Base-by-base conservation (phyloP, 2,888 invertebrate genomes). In the Eremobia ochroleuca region DNA sequence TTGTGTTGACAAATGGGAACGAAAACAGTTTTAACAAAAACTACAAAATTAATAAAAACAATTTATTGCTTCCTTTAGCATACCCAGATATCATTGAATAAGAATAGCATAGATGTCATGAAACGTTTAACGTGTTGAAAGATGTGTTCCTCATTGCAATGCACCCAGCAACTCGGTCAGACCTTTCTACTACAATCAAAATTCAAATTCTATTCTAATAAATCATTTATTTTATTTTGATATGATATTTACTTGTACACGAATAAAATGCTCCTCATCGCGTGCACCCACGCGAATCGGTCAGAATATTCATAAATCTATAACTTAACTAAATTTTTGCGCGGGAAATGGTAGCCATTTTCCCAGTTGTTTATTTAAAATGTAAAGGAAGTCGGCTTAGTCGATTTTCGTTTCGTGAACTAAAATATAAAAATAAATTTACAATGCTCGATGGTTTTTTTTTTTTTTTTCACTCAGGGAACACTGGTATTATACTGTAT, bases 1-100 rank as follows among this genome's bases (percentile, higher is more conserved):
- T 8, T 46, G 25, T 31, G n/a, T 21, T n/a, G 43, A 9, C 4
- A 31, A 58, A 21, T 55, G 2, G 72, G 28, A 21, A 71, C 2
- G 4, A 25, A 40, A 28, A 13, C 1, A 55, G n/a, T 21, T 28
- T 21, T 43, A 66, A 90, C 74, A 82, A 89, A 87, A 82, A 82
- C 52, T 11, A 25, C 37, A 49, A 69, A 68, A 52, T 83, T 86
- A 92, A 93, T 92, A 94, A 95, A 92, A 95, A 93, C 92, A 94
- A 92, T 96, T 96, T 95, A 95, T 93, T 96, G 88, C 94, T 95
- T 95, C 95, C 95, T 94, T 94, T 92, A 92, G 81, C 86, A 89
- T 83, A 84, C 83, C 85, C 87, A 89, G 90, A 86, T 85, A 83
- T 85, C 77, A 76, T 85, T 77, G 67, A 87, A 78, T 79, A 70